Evolutionary conservation across 2,888 invertebrate genomes (phyloP), one percentile per base, ranked within the genome.

Genomic region (Erpobdella octoculata): DNA sequence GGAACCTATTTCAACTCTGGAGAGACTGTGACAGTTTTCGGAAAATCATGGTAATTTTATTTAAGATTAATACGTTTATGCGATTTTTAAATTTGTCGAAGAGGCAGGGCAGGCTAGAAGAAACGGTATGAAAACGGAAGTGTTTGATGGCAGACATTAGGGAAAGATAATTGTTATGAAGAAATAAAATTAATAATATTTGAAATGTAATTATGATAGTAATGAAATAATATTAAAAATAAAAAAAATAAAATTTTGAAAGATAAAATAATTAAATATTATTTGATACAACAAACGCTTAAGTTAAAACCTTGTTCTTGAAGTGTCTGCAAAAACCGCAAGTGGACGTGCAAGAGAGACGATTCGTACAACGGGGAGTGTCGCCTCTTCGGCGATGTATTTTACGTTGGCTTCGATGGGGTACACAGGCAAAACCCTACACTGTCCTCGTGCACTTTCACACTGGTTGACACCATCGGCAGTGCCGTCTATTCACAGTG

Each of bases 41-140:
- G 80, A 65, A 80, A 80, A 53, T 70, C 74, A 58, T 80, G 80
- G 80, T 80, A 71, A 33, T 18, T 64, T 3, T 6, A 64, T 1
- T 64, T 4, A n/a, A 35, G 33, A 35, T 25, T 18, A 64, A 41
- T 41, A 15, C 12, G 46, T 41, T 41, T 12, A n/a, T n/a, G 46
- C n/a, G 46, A 41, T 15, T 12, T 41, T 15, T 64, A 6, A 5
- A 36, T n/a, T n/a, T n/a, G 33, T 64, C n/a, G n/a, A 36, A 36
- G 15, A 15, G 65, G 15, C 1, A n/a, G 35, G 21, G 6, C 36
- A 2, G 4, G 18, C 21, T 3, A 5, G 4, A 1, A 35, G 65
- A 4, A 8, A 64, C 36, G 36, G 6, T n/a, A n/a, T n/a, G n/a
- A n/a, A n/a, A n/a, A n/a, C n/a, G n/a, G n/a, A n/a, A n/a, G n/a